Percentiles rank a stretch among this genome's conserved stretches.
phyloP scores from a whole-genome alignment of 2,797 vertebrate species.

The Melanotaenia boesemani region DNA sequence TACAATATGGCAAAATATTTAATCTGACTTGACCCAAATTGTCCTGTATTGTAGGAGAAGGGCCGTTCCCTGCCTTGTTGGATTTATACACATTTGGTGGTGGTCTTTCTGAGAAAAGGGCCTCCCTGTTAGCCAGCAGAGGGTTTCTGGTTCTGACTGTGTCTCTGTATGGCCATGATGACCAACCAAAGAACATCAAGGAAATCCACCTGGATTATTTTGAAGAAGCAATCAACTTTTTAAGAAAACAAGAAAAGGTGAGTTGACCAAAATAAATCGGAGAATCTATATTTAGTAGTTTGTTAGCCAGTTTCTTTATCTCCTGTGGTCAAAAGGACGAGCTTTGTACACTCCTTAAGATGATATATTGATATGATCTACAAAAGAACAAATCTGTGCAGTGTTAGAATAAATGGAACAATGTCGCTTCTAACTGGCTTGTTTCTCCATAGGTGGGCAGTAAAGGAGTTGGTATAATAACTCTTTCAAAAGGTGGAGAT shows the following conservation, averaged over 20 bases:
- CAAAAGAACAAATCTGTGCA: neutral
- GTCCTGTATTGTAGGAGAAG: constrained; percentile 72
- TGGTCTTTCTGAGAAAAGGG: constrained; percentile 82
- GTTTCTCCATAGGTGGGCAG: constrained; percentile 68
- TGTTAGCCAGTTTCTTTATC: no score
- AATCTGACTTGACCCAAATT: neutral
- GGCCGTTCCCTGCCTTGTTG: constrained; percentile 87
- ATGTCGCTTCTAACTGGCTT: neutral
- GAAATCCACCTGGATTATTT: constrained; percentile 85
- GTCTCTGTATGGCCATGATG: constrained; percentile 77
- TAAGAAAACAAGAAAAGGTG: constrained; percentile 81
- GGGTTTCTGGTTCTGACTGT: constrained; percentile 86
- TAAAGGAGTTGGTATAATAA: constrained; percentile 79
- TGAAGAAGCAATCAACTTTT: constrained; percentile 85
- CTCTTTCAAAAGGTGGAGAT: constrained; percentile 83
- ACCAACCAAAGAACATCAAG: constrained; percentile 70
- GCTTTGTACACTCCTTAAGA: neutral
- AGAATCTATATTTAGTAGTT: neutral
- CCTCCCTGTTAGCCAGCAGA: constrained; percentile 82
- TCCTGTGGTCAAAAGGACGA: neutral
- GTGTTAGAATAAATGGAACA: no score
- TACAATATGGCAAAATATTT: no score
- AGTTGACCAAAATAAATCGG: neutral
- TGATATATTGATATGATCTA: no score
- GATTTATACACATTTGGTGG: constrained; percentile 78